Evolutionary conservation across 1,140 invertebrate genomes (phyloP).

Genomic region (Idris sp.): DNA sequence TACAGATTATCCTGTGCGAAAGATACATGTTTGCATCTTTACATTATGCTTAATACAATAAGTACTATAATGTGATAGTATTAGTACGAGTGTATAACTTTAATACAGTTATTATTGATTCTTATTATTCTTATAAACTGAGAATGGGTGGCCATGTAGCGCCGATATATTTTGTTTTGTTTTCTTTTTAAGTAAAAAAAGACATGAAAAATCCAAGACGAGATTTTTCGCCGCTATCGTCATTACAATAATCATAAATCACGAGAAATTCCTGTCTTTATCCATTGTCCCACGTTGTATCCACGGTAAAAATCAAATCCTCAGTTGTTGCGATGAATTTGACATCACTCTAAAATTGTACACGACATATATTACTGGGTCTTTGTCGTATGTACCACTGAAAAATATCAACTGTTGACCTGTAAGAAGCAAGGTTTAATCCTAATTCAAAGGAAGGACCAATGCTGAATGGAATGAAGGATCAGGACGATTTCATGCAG

Average conservation of each 20-base stretch:
- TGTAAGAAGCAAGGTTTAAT: conserved; percentile 77
- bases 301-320: conserved; percentile 46
- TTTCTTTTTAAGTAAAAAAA: conserved; percentile 41
- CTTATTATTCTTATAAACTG: conserved; percentile 18
- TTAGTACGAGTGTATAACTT: conserved; percentile 26
- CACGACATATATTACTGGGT: conserved; percentile 50
- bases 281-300: conserved; percentile 53
- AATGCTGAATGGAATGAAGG: conserved; percentile 12
- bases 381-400: conserved; percentile 35
- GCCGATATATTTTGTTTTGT: not conserved
- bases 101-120: conserved; percentile 37
- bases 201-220: conserved; percentile 16
- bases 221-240: conserved; percentile 9
- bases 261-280: conserved; percentile 9
- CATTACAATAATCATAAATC: conserved; percentile 26
- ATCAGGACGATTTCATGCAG: conserved; percentile 43
- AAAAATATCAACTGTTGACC: conserved; percentile 70
- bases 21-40: conserved; percentile 53
- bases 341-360: conserved; percentile 57
- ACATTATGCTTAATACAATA: conserved; percentile 53
- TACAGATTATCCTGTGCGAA: conserved; percentile 53
- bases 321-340: conserved; percentile 40
- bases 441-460: conserved; percentile 63
- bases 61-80: conserved; percentile 54
- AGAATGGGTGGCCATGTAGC: conserved; percentile 12